Conservation (phyloP, 1,140 invertebrate species). For the Manduca sexta region DNA sequence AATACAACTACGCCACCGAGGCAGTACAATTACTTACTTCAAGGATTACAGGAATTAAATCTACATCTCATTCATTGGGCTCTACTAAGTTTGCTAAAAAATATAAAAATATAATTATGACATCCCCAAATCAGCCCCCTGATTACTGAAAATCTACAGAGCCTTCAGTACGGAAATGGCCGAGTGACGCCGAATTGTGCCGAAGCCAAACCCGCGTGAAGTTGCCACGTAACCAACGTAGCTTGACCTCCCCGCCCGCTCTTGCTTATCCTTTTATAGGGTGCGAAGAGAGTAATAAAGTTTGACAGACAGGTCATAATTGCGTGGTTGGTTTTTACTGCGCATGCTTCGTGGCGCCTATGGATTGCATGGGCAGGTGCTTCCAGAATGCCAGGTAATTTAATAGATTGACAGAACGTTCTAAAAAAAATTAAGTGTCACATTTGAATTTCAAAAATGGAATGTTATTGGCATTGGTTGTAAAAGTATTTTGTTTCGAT, state of each 20-base stretch:
- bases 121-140: slow-evolving; percentile 19
- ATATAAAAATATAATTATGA: background rate
- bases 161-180: slow-evolving; percentile 20
- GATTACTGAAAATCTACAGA: slow-evolving; percentile 25
- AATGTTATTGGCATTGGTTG: too few relatives aligned
- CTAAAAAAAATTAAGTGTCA: too few relatives aligned
- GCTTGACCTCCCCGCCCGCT: slow-evolving; percentile 9
- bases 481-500: too few relatives aligned
- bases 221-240: slow-evolving; percentile 18
- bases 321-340: slow-evolving; percentile 13
- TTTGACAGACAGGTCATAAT: slow-evolving; percentile 10
- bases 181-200: slow-evolving; percentile 20
- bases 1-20: too few relatives aligned
- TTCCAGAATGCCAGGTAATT: slow-evolving; percentile 5
- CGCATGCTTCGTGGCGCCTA: slow-evolving; percentile 21
- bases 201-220: slow-evolving; percentile 35
- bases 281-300: slow-evolving; percentile 12
- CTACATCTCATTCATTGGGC: too few relatives aligned
- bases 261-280: slow-evolving; percentile 7
- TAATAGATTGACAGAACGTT: background rate
- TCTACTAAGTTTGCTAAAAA: background rate
- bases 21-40: too few relatives aligned
- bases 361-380: slow-evolving; percentile 16
- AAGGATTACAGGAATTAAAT: too few relatives aligned
- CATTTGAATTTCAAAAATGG: too few relatives aligned